phyloP scores from a whole-genome alignment of 2,797 vertebrate genomes.

The Buphagus erythrorhynchus region DNA sequence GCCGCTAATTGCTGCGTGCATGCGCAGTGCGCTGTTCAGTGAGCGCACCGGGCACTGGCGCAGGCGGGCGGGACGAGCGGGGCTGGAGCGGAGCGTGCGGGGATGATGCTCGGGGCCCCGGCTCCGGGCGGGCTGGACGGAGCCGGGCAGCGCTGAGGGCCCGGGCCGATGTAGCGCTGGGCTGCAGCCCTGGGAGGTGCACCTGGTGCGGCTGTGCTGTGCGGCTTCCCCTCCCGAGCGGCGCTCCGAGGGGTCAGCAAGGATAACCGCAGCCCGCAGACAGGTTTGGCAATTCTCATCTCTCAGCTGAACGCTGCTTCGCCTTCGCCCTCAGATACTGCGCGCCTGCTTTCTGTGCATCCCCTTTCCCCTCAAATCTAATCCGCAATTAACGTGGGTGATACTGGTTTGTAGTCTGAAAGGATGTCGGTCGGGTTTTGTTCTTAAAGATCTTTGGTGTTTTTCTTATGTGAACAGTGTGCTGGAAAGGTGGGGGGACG shows the following conservation, averaged over 20 bases:
- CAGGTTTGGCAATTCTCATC: background rate
- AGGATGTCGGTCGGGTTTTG: background rate
- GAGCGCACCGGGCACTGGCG: background rate
- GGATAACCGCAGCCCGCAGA: slow-evolving; percentile 1
- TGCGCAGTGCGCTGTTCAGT: background rate
- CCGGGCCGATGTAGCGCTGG: background rate
- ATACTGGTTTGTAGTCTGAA: background rate
- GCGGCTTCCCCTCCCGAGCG: background rate
- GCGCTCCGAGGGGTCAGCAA: background rate
- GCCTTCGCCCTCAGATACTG: background rate
- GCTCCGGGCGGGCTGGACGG: background rate
- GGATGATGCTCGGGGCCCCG: background rate
- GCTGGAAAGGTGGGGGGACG: background rate
- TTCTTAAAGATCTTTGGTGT: background rate
- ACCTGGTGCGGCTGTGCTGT: background rate
- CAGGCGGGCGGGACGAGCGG: background rate
- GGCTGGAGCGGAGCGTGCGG: background rate
- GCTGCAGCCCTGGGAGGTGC: background rate
- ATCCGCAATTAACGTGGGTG: background rate
- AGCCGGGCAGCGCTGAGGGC: background rate
- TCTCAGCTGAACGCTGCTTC: background rate
- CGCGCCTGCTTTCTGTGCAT: background rate
- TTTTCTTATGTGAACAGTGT: background rate
- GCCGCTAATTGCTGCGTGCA: background rate
- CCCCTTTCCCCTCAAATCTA: background rate